phyloP scores from a whole-genome alignment of 2,797 vertebrate genomes.

The Knipowitschia caucasica region DNA sequence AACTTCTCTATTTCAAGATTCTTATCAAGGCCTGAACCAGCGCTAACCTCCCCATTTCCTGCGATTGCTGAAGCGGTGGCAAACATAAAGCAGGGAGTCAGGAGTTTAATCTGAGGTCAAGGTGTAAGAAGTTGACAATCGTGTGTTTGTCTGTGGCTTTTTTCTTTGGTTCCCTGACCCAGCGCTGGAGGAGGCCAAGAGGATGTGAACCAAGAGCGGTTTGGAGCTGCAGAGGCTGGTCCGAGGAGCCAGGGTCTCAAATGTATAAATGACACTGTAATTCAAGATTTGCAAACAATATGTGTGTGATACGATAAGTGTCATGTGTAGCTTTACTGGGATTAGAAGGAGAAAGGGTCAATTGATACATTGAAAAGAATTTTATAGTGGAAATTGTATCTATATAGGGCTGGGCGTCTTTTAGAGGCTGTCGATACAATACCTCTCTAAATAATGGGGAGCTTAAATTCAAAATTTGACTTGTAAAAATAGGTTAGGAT shows the following conservation, averaged over 20 bases:
- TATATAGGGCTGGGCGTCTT: neutral
- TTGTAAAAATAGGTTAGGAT: no score
- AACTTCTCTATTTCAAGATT: conserved; percentile 80
- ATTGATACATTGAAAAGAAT: no score
- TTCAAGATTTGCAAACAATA: conserved; percentile 36
- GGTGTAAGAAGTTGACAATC: conserved; percentile 73
- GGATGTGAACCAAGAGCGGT: conserved; percentile 43
- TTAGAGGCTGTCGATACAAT: neutral
- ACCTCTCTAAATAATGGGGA: neutral
- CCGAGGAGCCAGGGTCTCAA: conserved; percentile 37
- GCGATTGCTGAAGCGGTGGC: conserved; percentile 59
- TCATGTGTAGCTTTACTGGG: no score
- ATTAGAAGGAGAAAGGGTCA: conserved; percentile 7
- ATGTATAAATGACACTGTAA: conserved; percentile 40
- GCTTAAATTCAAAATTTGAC: no score
- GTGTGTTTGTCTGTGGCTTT: conserved; percentile 67
- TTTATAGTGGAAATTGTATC: neutral
- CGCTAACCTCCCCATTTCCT: conserved; percentile 75
- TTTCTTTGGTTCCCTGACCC: conserved; percentile 71
- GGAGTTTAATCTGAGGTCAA: conserved; percentile 74
- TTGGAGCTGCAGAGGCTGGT: conserved; percentile 23
- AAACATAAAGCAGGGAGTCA: conserved; percentile 62
- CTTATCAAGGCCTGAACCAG: conserved; percentile 77
- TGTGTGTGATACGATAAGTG: no score
- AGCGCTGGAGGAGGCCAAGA: conserved; percentile 36